Conservation (phyloP, 1,140 invertebrate genomes). For the Drosophila nikananu region DNA sequence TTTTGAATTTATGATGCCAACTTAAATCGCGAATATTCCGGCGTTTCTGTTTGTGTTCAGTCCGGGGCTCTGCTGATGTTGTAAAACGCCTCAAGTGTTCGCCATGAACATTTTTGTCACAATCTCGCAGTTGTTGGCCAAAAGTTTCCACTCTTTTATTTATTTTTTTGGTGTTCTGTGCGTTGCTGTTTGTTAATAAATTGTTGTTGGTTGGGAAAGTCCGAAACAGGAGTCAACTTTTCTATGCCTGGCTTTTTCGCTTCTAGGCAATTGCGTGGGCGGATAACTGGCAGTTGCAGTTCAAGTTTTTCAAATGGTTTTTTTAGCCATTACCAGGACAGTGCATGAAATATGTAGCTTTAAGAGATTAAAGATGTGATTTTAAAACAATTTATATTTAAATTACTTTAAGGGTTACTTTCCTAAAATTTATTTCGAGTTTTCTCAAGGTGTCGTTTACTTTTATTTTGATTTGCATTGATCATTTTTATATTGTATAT, state of each 20-base stretch:
- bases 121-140: conserved; percentile 42
- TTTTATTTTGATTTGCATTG: not conserved
- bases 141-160: conserved; percentile 27
- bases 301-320: conserved; percentile 19
- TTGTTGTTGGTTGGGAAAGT: conserved; percentile 35
- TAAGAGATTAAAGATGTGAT: not conserved
- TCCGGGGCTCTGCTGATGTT: conserved; percentile 33
- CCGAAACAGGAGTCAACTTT: conserved; percentile 54
- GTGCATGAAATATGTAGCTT: conserved; percentile 8
- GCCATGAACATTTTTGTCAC: conserved; percentile 67
- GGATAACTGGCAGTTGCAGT: conserved; percentile 30
- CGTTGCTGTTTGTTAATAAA: conserved; percentile 38
- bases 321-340: not conserved
- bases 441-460: accelerated
- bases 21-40: conserved; percentile 50
- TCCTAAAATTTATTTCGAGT: not conserved
- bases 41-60: conserved; percentile 18
- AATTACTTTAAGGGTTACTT: not conserved
- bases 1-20: conserved; percentile 61
- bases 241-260: conserved; percentile 23
- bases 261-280: conserved; percentile 26
- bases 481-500: not conserved
- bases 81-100: conserved; percentile 44
- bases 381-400: not conserved
- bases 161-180: conserved; percentile 12